Percentiles rank a stretch among this genome's conserved stretches.
These are phyloP conservation scores for Styela clava DNA, from an alignment of 23 tunicate genomes.

Conservation along the genomic window DNA sequence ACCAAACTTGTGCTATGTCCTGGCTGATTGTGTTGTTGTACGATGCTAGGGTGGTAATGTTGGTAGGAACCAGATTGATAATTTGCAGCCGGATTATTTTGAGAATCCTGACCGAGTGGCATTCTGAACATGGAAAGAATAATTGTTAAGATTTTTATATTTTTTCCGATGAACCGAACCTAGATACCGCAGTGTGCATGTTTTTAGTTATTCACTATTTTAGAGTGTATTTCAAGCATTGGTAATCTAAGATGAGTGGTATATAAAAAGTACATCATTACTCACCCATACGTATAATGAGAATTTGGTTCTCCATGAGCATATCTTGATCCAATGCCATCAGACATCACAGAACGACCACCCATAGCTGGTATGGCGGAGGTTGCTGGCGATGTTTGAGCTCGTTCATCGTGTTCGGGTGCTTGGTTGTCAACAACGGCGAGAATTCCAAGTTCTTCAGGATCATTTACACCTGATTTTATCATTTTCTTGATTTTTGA, in stretches of 20 bases:
- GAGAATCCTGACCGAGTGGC: neutral
- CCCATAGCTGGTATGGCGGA: neutral
- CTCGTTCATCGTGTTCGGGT: constrained; percentile 41
- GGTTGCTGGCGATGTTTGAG: neutral
- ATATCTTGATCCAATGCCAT: neutral
- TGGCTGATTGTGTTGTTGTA: neutral
- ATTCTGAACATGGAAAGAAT: too few species aligned
- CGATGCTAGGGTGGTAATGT: neutral
- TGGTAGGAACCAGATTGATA: neutral
- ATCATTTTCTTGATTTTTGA: constrained; percentile 69
- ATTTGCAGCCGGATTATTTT: neutral
- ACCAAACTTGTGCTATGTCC: neutral
- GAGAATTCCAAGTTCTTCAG: constrained; percentile 47
- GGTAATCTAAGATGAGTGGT: too few species aligned
- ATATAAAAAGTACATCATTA: too few species aligned
- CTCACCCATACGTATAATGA: neutral
- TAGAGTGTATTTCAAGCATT: too few species aligned
- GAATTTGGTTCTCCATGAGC: neutral
- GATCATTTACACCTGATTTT: constrained; percentile 40
- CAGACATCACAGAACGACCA: too few species aligned
- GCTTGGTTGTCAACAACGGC: constrained; percentile 61
- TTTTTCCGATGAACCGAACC: too few species aligned
- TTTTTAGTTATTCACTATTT: too few species aligned
- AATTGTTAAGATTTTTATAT: too few species aligned
- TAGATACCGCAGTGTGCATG: too few species aligned